These are phyloP conservation scores for Saxicola maurus DNA, from an alignment of 2,797 vertebrate genomes.

Conservation along the genomic window DNA sequence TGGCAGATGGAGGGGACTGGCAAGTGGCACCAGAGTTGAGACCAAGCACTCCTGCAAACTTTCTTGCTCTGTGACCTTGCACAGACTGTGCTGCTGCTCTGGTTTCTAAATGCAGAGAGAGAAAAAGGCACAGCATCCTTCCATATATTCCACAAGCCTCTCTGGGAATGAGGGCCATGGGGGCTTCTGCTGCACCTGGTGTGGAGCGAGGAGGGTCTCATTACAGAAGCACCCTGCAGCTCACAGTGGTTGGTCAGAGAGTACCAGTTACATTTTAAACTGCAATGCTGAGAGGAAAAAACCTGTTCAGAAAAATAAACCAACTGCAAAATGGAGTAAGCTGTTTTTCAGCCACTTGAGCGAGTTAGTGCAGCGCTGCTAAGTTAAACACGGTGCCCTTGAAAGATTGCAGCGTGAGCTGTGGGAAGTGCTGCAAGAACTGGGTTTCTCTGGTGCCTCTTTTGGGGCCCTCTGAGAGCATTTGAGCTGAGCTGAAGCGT, in stretches of 20 bases:
- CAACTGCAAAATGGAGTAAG: neutral
- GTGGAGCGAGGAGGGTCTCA: rapidly evolving
- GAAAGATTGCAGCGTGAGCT: neutral
- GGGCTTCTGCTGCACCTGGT: neutral
- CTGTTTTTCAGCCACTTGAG: neutral
- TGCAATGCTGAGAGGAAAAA: neutral
- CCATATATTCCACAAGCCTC: neutral
- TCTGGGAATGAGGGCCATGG: rapidly evolving
- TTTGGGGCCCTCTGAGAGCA: neutral
- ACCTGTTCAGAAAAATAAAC: neutral
- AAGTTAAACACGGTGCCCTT: neutral
- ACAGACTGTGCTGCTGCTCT: neutral
- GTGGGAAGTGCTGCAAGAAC: neutral
- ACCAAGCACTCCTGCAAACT: neutral
- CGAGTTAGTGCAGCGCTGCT: neutral
- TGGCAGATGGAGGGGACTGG: neutral
- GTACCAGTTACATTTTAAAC: neutral
- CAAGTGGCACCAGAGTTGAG: rapidly evolving
- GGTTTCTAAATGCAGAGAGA: neutral
- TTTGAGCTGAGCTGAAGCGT: neutral
- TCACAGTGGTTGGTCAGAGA: neutral
- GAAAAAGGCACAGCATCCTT: neutral
- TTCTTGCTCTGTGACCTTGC: neutral
- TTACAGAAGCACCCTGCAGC: neutral
- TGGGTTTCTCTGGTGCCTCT: neutral